Base-by-base conservation (phyloP, 2,797 vertebrate genomes). In the Typhlichthys subterraneus region DNA sequence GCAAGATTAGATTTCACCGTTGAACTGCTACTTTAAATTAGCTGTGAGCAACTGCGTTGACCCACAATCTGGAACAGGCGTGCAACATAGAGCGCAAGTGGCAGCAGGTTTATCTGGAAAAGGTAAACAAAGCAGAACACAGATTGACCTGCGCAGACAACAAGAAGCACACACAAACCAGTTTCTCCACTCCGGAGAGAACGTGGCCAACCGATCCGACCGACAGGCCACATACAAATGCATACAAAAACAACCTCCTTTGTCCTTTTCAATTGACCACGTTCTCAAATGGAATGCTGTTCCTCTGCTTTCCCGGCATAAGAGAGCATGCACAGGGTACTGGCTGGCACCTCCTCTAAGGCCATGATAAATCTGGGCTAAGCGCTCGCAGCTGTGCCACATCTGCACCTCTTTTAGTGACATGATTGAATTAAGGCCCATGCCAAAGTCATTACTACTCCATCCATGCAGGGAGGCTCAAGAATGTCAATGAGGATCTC, bases 391-490 rank as follows among this genome's bases (percentile, higher is more conserved):
- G 84, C 81, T 89, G 87, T 59, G 75, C 73, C 76, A 78, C 86
- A 87, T 86, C 82, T 85, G 85, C 47, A 59, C 51, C 73, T 1
- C 77, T 84, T 84, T 83, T 70, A 84, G 73, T 15, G 12, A 80
- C 84, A 76, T 48, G 87, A 89, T 89, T 85, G 68, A 88, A 88
- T 87, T 80, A 88, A 79, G 75, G 63, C 72, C 64, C 33, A 72
- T 68, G 85, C 85, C 85, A 85, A 77, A 80, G 76, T 83, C 75
- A 79, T 89, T 82, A 87, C 78, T 78, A 81, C 83, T 75, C 75
- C 79, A 77, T 83, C 77, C 74, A 72, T 79, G 84, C 2, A 66
- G 67, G 13, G 53, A 77, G 77, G 74, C 81, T 72, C 12, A 69
- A 77, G 80, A 86, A 87, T 79, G 82, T 70, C 87, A 82, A 83